phyloP scores from a whole-genome alignment of 2,113 vertebrate genomes.

The Tupaia chinensis region DNA sequence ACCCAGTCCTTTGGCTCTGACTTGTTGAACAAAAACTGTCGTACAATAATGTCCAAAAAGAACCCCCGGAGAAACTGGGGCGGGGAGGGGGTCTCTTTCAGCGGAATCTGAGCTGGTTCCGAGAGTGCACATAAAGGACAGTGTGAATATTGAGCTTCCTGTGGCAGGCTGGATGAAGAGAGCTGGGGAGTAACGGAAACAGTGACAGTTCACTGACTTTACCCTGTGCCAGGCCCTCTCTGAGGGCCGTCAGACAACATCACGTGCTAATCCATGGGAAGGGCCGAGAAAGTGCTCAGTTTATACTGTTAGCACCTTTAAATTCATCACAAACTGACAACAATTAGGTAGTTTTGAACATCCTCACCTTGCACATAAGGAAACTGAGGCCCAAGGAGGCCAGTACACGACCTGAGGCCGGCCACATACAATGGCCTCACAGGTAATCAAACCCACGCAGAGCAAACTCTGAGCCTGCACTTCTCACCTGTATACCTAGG shows the following conservation, averaged over 20 bases:
- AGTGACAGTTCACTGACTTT: neutral
- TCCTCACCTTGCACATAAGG: neutral
- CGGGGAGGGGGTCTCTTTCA: neutral
- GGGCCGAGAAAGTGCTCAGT: neutral
- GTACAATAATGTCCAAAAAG: neutral
- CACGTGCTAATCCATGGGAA: neutral
- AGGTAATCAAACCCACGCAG: neutral
- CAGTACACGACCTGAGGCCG: neutral
- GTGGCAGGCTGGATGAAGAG: neutral
- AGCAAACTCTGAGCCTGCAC: neutral
- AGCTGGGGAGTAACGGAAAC: neutral
- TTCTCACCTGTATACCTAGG: neutral
- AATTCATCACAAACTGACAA: neutral
- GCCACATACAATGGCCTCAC: neutral
- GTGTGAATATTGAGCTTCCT: neutral
- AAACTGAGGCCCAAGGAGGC: neutral
- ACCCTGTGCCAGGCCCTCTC: neutral
- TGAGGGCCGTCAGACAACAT: neutral
- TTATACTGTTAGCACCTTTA: neutral
- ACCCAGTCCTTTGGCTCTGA: constrained; percentile 65
- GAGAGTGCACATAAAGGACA: neutral
- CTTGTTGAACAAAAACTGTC: constrained; percentile 41
- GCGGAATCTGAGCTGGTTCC: neutral
- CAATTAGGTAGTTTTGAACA: neutral
- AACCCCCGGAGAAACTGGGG: constrained; percentile 27